These are phyloP conservation scores for Tyria jacobaeae DNA, from an alignment of 2,888 invertebrate species.

Conservation along the genomic window DNA sequence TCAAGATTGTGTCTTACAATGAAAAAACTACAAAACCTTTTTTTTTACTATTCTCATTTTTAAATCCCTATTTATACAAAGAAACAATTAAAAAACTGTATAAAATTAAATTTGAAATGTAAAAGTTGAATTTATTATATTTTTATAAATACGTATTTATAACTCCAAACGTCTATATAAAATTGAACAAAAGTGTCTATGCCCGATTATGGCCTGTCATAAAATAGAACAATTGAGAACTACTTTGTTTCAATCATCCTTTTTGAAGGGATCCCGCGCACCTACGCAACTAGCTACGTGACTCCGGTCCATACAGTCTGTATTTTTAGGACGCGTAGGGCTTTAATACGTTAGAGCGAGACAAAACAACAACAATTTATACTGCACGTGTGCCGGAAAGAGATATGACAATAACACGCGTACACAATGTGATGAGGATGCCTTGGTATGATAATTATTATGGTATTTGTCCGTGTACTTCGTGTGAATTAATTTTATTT, in stretches of 20 bases:
- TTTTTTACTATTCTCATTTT: too few relatives aligned
- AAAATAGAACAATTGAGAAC: not conserved
- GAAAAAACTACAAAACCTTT: too few relatives aligned
- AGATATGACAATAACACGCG: slow-evolving; percentile 58
- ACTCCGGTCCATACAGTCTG: slow-evolving; percentile 22
- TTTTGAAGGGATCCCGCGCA: slow-evolving; percentile 11
- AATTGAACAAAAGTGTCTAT: not conserved
- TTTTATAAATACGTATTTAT: too few relatives aligned
- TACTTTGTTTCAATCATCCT: not conserved
- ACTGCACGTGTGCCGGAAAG: slow-evolving; percentile 29
- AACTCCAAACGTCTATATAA: not conserved
- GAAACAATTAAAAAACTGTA: not conserved
- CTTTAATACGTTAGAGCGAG: slow-evolving; percentile 37
- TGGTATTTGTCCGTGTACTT: too few relatives aligned
- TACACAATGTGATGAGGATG: slow-evolving; percentile 43
- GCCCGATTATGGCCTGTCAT: not conserved
- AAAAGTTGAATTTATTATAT: too few relatives aligned
- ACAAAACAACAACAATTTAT: slow-evolving; percentile 48
- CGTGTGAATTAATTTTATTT: too few relatives aligned
- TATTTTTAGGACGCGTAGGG: slow-evolving; percentile 28
- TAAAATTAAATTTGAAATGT: too few relatives aligned
- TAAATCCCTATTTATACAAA: too few relatives aligned
- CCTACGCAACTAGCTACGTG: too few relatives aligned
- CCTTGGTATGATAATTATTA: slow-evolving; percentile 13
- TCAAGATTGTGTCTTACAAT: too few relatives aligned